Percentiles rank a stretch among this genome's conserved stretches.
Conservation (phyloP, 2,888 invertebrate genomes). For the Xanthorhoe spadicearia region DNA sequence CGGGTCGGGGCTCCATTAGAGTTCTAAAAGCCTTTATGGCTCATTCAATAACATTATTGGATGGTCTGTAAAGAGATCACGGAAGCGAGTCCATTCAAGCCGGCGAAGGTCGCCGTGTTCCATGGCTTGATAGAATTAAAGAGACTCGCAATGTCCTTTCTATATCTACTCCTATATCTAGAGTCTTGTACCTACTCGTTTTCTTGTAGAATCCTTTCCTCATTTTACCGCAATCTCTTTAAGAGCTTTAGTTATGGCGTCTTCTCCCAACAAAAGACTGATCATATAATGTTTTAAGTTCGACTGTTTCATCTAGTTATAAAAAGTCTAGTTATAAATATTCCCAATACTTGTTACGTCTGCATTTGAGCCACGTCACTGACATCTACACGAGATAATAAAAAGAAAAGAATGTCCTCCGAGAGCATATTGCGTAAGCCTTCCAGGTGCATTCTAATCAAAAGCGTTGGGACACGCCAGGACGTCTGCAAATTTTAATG, state of each 20-base stretch:
- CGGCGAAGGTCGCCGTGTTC: slow-evolving; percentile 64
- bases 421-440: slow-evolving; percentile 57
- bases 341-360: slow-evolving; percentile 8
- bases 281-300: slow-evolving; percentile 67
- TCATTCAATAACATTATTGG: slow-evolving; percentile 57
- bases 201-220: slow-evolving; percentile 60
- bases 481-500: slow-evolving; percentile 72
- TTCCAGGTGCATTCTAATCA: slow-evolving; percentile 74
- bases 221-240: slow-evolving; percentile 70
- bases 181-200: slow-evolving; percentile 46
- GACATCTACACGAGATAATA: slow-evolving; percentile 34
- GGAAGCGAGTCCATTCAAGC: slow-evolving; percentile 65
- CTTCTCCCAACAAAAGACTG: slow-evolving; percentile 64
- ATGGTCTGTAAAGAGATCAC: slow-evolving; percentile 57
- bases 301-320: slow-evolving; percentile 42
- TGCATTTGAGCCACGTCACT: slow-evolving; percentile 42
- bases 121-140: slow-evolving; percentile 56
- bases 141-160: slow-evolving; percentile 33
- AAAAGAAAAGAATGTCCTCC: slow-evolving; percentile 31
- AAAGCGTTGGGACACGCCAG: slow-evolving; percentile 58
- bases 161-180: slow-evolving; percentile 33
- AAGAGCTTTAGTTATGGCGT: slow-evolving; percentile 66
- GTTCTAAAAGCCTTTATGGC: slow-evolving; percentile 66
- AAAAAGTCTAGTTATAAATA: slow-evolving; percentile 30
- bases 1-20: slow-evolving; percentile 48